Base-by-base conservation (phyloP, 64 coral and sea anemone genomes). In the Exaiptasia diaphana region DNA sequence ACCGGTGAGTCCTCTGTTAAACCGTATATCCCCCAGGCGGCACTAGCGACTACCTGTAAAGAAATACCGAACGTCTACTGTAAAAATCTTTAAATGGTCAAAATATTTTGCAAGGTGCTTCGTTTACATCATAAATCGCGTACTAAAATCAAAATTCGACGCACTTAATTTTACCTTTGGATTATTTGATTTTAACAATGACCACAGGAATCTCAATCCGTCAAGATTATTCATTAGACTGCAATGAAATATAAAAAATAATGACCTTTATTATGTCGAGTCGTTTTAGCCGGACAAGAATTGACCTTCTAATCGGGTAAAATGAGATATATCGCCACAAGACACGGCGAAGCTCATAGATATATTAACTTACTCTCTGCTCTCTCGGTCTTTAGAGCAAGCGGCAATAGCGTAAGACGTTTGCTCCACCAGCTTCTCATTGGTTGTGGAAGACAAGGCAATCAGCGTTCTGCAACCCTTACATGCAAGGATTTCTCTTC, bases 1-100 rank as follows among this genome's bases (percentile, higher is more conserved):
- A 97, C 93, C 37, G 88, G 82, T 24, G 82, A 62, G 43, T 91
- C 83, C 10, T 97, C 77, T 76, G 85, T 97, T 28, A 97, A 55
- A 35, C 61, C 73, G 20, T 82, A 91, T 13, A 97, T 65, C 0
- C 87, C 93, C 93, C 93, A 97, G 0, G 93, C 87, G 20, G 88
- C 82, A 13, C 82, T 87, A 3, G 83, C 60, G 24, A 97, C 72
- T 25, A 91, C 83, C 93, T 97, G 58, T 9, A 61, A 24, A 12
- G 49, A n/a, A 12, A 52, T 52, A n/a, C n/a, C n/a, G n/a, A n/a
- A n/a, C n/a, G n/a, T 52, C 10, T n/a, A 52, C n/a, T 10, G 49
- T 12, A 52, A 52, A 12, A 52, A 12, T 52, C 10, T 12, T 52
- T n/a, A 12, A 52, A 52, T 10, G 49, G 49, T 52, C 49, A 12